Percentiles rank a stretch among this genome's conserved stretches.
Conservation (phyloP, 2,888 invertebrate genomes). For the Andrena camellia region DNA sequence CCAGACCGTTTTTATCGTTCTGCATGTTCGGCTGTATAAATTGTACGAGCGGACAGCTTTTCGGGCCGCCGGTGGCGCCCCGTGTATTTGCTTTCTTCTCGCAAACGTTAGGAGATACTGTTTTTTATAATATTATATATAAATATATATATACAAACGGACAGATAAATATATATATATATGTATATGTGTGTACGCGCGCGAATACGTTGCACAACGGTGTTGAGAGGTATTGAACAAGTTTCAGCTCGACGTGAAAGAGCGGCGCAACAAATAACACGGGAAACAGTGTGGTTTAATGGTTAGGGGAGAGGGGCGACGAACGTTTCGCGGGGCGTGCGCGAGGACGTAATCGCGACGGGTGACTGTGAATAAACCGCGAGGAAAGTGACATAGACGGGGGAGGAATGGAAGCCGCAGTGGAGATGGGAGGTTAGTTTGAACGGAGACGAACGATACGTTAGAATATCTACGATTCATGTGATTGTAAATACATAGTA, state of each 20-base stretch:
- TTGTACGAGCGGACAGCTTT: slow-evolving; percentile 63
- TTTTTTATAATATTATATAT: slow-evolving; percentile 73
- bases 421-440: slow-evolving; percentile 18
- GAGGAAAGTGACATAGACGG: slow-evolving; percentile 30
- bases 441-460: slow-evolving; percentile 80
- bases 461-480: slow-evolving; percentile 84
- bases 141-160: slow-evolving; percentile 66
- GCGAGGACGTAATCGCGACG: slow-evolving; percentile 8
- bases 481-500: slow-evolving; percentile 85
- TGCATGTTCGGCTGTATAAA: slow-evolving; percentile 68
- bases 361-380: slow-evolving; percentile 20
- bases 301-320: not conserved
- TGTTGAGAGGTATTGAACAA: slow-evolving; percentile 82
- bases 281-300: slow-evolving; percentile 11
- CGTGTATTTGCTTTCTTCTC: slow-evolving; percentile 70
- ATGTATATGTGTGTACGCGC: slow-evolving; percentile 74
- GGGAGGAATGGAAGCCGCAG: slow-evolving; percentile 22
- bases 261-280: slow-evolving; percentile 60
- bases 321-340: slow-evolving; percentile 18
- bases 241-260: slow-evolving; percentile 82
- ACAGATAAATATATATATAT: slow-evolving; percentile 70
- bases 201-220: slow-evolving; percentile 73
- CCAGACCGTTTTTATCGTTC: slow-evolving; percentile 58
- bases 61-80: slow-evolving; percentile 47
- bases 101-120: slow-evolving; percentile 69